These are phyloP conservation scores for Rutilus rutilus DNA, from an alignment of 2,113 vertebrate species.

Conservation along the genomic window DNA sequence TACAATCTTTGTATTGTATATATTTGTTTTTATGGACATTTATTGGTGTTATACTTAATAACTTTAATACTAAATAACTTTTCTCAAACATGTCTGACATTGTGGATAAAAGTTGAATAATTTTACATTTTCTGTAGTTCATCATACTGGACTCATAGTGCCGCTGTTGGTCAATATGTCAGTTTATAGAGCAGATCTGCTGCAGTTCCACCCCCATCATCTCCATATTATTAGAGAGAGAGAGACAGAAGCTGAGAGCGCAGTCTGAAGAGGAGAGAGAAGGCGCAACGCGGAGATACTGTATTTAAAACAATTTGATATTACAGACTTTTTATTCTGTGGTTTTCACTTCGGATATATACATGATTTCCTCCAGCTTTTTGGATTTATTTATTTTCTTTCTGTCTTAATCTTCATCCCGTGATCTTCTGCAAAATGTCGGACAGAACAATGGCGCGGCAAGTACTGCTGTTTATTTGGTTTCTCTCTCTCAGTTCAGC, in stretches of 20 bases:
- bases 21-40: neutral
- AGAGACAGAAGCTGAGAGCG: slow-evolving; percentile 20
- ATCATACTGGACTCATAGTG: slow-evolving; percentile 80
- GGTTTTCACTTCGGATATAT: too few relatives aligned
- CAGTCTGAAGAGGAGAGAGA: slow-evolving; percentile 18
- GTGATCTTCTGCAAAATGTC: slow-evolving; percentile 24
- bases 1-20: neutral
- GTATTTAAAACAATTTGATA: neutral
- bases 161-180: slow-evolving; percentile 84
- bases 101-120: neutral
- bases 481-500: slow-evolving; percentile 20
- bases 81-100: neutral
- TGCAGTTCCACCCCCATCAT: slow-evolving; percentile 48
- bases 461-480: slow-evolving; percentile 51
- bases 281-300: neutral
- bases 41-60: too few relatives aligned
- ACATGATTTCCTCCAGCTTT: too few relatives aligned
- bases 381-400: neutral
- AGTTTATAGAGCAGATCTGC: slow-evolving; percentile 18
- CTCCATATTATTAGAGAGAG: slow-evolving; percentile 37
- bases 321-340: too few relatives aligned
- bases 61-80: neutral
- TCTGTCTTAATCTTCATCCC: neutral
- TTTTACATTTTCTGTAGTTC: slow-evolving; percentile 71
- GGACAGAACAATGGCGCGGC: slow-evolving; percentile 47